Evolutionary conservation across 2,797 vertebrate species (phyloP).

Genomic region (Corythornis leucogaster): DNA sequence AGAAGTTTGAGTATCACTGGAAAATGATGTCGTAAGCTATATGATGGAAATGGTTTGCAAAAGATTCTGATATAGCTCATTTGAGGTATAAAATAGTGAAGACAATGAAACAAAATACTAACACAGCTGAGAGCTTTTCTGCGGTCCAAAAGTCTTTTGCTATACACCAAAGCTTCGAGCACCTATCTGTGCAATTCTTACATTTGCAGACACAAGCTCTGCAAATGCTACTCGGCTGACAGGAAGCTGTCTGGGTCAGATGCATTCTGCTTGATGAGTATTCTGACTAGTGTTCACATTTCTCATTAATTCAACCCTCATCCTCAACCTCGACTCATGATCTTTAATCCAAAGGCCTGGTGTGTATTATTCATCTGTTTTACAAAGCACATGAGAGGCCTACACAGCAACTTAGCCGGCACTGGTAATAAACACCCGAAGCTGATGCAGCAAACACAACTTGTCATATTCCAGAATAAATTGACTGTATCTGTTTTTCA

Average conservation of each 20-base stretch:
- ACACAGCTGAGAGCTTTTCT: neutral
- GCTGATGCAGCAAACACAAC: constrained; percentile 7
- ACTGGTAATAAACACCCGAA: neutral
- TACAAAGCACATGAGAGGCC: neutral
- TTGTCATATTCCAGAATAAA: neutral
- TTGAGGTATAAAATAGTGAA: neutral
- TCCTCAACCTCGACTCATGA: neutral
- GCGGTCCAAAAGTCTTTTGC: neutral
- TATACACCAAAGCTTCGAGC: neutral
- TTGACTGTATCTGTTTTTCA: neutral
- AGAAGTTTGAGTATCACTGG: neutral
- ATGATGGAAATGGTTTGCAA: neutral
- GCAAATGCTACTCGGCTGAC: neutral
- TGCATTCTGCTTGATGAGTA: neutral
- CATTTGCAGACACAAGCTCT: neutral
- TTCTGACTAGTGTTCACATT: neutral
- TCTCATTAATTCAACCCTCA: neutral
- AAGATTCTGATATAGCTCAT: neutral
- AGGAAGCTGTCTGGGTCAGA: neutral
- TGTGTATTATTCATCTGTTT: neutral
- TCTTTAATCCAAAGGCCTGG: constrained; percentile 19
- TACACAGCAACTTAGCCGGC: neutral
- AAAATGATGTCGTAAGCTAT: neutral
- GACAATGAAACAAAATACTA: neutral
- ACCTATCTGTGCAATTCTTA: neutral